Percentiles rank a stretch among this genome's conserved stretches.
These are phyloP conservation scores for Linurgus olivaceus DNA, from an alignment of 2,797 vertebrate species.

Conservation along the genomic window DNA sequence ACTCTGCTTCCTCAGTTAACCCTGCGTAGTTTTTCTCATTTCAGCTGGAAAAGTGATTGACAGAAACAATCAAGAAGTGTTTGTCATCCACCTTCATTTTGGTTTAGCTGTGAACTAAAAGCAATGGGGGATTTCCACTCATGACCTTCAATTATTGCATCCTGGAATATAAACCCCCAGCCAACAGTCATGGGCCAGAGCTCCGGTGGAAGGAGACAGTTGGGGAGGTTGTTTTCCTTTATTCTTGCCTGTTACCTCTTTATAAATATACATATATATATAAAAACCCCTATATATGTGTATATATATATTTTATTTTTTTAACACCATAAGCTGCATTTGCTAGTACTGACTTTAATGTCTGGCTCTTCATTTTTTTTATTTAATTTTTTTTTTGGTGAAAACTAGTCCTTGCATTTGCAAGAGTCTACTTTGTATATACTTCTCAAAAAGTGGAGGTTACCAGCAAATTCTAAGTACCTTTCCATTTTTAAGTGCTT, in stretches of 20 bases:
- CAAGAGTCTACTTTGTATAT: neutral
- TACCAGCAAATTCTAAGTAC: neutral
- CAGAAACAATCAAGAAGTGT: constrained; percentile 65
- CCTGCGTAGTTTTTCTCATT: constrained; percentile 54
- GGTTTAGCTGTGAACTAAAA: constrained; percentile 40
- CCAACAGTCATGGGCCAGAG: neutral
- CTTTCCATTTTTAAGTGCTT: neutral
- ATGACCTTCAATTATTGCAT: constrained; percentile 42
- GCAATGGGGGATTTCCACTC: constrained; percentile 41
- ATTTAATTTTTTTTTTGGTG: no score
- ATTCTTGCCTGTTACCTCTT: neutral
- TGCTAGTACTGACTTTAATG: neutral
- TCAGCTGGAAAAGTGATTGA: constrained; percentile 54
- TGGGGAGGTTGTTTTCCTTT: neutral
- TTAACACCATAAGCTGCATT: neutral
- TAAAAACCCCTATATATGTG: neutral
- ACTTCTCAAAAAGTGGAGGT: neutral
- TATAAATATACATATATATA: neutral
- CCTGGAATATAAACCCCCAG: neutral
- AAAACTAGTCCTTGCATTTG: neutral
- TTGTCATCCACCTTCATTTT: constrained; percentile 12
- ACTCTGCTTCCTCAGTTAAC: constrained; percentile 45
- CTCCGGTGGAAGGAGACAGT: neutral
- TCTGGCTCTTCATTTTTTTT: neutral
- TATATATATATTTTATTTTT: neutral